Evolutionary conservation across 1,140 invertebrate species (phyloP).

Genomic region (Cotesia vestalis): DNA sequence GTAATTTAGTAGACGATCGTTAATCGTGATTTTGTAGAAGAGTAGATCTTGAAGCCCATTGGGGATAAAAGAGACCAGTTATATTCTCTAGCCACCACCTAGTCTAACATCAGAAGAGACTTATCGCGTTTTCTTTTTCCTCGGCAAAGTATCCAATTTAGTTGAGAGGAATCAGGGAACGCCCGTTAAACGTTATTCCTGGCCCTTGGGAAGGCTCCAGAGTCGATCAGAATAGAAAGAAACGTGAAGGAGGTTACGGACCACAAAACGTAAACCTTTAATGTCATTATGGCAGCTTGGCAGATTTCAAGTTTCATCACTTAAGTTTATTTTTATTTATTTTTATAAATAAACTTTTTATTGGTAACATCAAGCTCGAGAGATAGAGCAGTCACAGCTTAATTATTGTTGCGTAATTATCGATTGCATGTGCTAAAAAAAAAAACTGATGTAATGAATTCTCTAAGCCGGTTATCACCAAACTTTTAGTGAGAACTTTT

Average conservation of each 20-base stretch:
- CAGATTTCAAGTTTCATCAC: constrained; percentile 10
- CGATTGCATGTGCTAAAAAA: too few species aligned
- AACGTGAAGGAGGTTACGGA: constrained; percentile 36
- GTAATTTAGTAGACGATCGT: too few species aligned
- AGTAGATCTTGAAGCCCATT: constrained; percentile 3
- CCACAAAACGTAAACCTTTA: constrained; percentile 41
- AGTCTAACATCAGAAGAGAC: not conserved
- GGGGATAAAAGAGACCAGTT: constrained; percentile 21
- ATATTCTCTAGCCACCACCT: constrained; percentile 14
- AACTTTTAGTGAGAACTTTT: too few species aligned
- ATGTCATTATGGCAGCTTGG: constrained; percentile 37
- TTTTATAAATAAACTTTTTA: too few species aligned
- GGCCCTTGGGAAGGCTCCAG: constrained; percentile 28
- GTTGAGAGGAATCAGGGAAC: constrained; percentile 43
- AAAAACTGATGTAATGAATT: too few species aligned
- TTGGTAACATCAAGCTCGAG: too few species aligned
- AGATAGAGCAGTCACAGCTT: too few species aligned
- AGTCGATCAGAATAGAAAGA: constrained; percentile 27
- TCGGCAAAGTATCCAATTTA: constrained; percentile 42
- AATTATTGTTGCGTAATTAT: too few species aligned
- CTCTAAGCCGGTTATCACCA: too few species aligned
- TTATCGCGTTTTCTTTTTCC: constrained; percentile 23
- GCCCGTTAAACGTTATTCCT: constrained; percentile 40
- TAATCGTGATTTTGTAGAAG: too few species aligned
- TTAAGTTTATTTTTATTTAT: too few species aligned